phyloP scores from a whole-genome alignment of 2,113 vertebrate species.

The Ceyx melanurus region DNA sequence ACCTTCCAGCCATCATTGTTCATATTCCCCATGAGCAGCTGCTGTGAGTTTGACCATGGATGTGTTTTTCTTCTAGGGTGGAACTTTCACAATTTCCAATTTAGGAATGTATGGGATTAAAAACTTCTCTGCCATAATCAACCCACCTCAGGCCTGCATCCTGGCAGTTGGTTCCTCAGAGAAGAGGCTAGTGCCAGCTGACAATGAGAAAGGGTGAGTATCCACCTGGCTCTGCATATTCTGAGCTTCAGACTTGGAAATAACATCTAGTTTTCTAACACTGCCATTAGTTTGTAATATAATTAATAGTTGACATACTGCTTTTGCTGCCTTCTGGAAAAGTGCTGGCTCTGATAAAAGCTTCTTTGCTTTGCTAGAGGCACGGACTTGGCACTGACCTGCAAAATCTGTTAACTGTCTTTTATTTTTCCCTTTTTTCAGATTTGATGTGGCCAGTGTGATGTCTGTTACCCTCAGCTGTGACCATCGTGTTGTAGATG shows the following conservation, averaged over 20 bases:
- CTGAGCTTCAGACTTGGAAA: not conserved
- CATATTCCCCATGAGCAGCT: not conserved
- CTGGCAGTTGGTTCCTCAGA: conserved; percentile 93
- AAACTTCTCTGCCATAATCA: conserved; percentile 98
- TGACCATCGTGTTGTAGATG: conserved; percentile 93
- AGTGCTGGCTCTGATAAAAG: not conserved
- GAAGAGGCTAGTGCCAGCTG: conserved; percentile 88
- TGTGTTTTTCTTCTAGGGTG: conserved; percentile 79
- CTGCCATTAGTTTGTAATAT: not conserved
- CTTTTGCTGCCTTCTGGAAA: not conserved
- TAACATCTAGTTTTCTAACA: not conserved
- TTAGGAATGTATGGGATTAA: conserved; percentile 99
- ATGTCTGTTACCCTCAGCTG: conserved; percentile 98
- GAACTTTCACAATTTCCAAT: conserved; percentile 98
- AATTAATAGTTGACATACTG: not conserved
- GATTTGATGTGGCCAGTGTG: conserved; percentile 90
- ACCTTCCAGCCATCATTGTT: not conserved
- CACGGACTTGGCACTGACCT: not conserved
- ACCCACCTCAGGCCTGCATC: conserved; percentile 97
- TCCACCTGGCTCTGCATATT: not conserved
- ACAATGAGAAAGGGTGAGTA: conserved; percentile 94
- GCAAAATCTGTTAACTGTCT: not conserved
- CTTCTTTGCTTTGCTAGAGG: not conserved
- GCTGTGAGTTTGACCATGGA: not conserved
- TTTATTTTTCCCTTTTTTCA: conserved; percentile 31